Evolutionary conservation across 2,888 invertebrate species (phyloP), one percentile per base, ranked within the genome.

Genomic region (Phrixothrix hirtus): DNA sequence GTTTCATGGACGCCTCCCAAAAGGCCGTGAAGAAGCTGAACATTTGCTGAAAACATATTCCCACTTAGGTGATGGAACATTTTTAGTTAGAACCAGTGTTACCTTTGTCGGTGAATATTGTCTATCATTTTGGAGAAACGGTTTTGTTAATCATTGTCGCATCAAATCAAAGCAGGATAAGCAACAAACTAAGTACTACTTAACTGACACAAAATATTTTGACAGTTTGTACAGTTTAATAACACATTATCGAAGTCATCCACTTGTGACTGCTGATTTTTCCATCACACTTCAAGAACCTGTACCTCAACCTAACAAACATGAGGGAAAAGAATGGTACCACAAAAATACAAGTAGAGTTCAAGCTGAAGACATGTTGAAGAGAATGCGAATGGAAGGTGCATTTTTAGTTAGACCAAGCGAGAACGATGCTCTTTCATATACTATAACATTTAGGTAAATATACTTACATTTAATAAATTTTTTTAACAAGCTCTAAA

Each of bases 21-120:
- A 88, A 14, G 91, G 91, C 12, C 76, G 92, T 2, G 84, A 83
- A 55, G 91, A 93, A 67, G 89, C 92, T 0, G 91, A 91, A 70
- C 82, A 85, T 58, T 81, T 92, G 21, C 75, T 95, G 6, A 81
- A 83, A 45, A 81, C 83, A 3, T 92, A 93, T 70, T 82, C 92
- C 0, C 83, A 89, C 70, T 79, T 94, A 2, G 94, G 94, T 0
- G 93, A 95, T 71, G 95, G 95, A 0, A 93, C 94, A 0, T 95
- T 95, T 73, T 80, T 95, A 16, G 96, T 97, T 0, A 81, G 96
- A 17, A 92, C 94, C 63, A 95, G 95, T 71, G 94, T 94, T 15
- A 96, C 95, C 0, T 96, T 96, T 76, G 92, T 95, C 0, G 96
- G 96, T 0, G 96, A 96, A 74, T 96, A 95, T 71, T 94, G 95